phyloP scores from a whole-genome alignment of 2,888 invertebrate genomes.

The Trypoxylon attenuatum region DNA sequence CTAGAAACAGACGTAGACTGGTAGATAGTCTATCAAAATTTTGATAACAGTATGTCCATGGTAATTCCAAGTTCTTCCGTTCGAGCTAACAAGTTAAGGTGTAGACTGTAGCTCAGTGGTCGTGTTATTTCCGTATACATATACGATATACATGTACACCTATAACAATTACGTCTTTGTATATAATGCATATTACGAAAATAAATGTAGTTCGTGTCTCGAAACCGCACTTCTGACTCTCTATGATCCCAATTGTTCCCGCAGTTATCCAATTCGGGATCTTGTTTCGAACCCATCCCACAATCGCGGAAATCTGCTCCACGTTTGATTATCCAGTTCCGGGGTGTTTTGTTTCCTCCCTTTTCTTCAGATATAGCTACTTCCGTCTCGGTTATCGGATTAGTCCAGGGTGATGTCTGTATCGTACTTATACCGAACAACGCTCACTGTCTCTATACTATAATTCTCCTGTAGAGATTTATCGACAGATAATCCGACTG shows the following conservation, averaged over 20 bases:
- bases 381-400: no score
- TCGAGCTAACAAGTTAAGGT: slow-evolving; percentile 9
- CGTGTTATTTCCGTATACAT: neutral
- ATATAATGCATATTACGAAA: slow-evolving; percentile 32
- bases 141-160: slow-evolving; percentile 2
- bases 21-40: slow-evolving; percentile 15
- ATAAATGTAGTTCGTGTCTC: slow-evolving; percentile 35
- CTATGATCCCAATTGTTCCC: neutral
- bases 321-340: no score
- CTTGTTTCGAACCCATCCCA: no score
- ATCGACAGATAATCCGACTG: no score
- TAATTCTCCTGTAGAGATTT: no score
- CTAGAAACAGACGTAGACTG: slow-evolving; percentile 13
- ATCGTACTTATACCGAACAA: no score
- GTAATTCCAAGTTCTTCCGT: slow-evolving; percentile 38
- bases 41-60: slow-evolving; percentile 31
- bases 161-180: slow-evolving; percentile 26
- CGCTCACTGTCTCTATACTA: no score
- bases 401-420: no score
- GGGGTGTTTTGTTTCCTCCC: no score
- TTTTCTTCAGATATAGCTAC: no score
- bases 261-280: no score
- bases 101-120: slow-evolving; percentile 20
- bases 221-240: slow-evolving; percentile 2
- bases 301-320: no score